These are phyloP conservation scores for Homarus americanus DNA, from an alignment of 1,140 invertebrate species.

Conservation along the genomic window DNA sequence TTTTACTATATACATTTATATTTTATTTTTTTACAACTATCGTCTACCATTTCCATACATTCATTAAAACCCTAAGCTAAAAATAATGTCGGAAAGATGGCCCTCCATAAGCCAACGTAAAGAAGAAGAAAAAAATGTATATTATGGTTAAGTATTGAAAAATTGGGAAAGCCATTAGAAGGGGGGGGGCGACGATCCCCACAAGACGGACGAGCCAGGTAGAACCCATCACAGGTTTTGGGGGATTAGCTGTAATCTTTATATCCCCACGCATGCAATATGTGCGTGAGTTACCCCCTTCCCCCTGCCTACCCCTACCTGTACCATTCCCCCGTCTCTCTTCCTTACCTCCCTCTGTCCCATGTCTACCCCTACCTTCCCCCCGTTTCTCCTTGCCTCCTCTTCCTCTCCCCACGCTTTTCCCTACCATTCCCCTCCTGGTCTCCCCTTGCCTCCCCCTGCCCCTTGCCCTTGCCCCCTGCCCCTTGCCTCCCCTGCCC, in stretches of 20 bases:
- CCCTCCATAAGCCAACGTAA: neutral
- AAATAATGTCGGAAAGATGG: neutral
- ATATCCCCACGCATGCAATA: constrained; percentile 46
- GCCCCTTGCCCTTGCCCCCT: neutral
- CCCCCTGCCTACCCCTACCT: neutral
- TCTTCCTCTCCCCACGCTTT: neutral
- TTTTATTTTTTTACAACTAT: neutral
- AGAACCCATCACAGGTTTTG: constrained; percentile 41
- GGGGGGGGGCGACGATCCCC: constrained; percentile 16
- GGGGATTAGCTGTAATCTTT: constrained; percentile 51
- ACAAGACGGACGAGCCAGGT: constrained; percentile 17
- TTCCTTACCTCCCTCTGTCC: neutral
- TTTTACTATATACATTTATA: no score
- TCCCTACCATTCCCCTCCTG: neutral
- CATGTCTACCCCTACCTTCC: neutral
- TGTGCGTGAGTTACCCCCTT: constrained; percentile 31
- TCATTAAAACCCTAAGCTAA: neutral
- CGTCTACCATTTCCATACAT: neutral
- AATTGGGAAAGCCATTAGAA: neutral
- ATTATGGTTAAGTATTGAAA: neutral
- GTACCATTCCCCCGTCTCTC: neutral
- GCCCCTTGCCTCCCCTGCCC: neutral
- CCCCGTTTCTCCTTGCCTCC: neutral
- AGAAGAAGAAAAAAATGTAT: neutral
- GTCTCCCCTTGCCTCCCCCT: neutral